Evolutionary conservation across 2,797 vertebrate genomes (phyloP).

Genomic region (Rhinatrema bivittatum): DNA sequence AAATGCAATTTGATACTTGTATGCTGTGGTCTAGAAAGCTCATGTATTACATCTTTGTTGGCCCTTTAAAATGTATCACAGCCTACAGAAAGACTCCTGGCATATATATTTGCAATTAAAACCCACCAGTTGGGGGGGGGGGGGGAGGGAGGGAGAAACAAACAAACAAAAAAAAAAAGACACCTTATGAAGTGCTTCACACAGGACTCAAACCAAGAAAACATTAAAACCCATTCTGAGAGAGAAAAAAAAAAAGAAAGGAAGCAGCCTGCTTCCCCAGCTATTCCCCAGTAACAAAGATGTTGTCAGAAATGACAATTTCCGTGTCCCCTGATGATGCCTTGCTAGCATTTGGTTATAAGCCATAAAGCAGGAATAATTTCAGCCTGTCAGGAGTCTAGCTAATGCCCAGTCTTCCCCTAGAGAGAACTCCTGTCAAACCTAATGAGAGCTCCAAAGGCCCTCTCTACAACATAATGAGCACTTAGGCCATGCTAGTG

Average conservation of each 20-base stretch:
- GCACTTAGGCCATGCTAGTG: conserved; percentile 74
- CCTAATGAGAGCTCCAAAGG: conserved; percentile 72
- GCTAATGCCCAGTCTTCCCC: conserved; percentile 72
- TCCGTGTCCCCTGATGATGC: conserved; percentile 67
- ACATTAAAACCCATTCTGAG: conserved; percentile 30
- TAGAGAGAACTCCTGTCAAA: conserved; percentile 77
- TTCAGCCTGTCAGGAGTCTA: conserved; percentile 73
- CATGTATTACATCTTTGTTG: too few species aligned
- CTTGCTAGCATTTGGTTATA: conserved; percentile 75
- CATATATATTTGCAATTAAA: too few species aligned
- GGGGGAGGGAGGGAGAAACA: too few species aligned
- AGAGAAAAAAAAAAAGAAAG: too few species aligned
- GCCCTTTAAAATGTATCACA: too few species aligned
- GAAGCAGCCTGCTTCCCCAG: conserved; percentile 45
- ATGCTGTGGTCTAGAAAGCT: too few species aligned
- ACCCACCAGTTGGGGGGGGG: too few species aligned
- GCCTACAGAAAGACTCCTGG: too few species aligned
- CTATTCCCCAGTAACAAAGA: conserved; percentile 63
- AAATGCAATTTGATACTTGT: too few species aligned
- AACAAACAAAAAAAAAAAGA: too few species aligned
- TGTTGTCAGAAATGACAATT: conserved; percentile 78
- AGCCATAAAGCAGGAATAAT: conserved; percentile 74
- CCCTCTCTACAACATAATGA: conserved; percentile 79
- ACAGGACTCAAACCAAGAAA: conserved; percentile 32
- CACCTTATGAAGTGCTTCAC: too few species aligned